Evolutionary conservation across 2,797 vertebrate genomes (phyloP).

Genomic region (Philypnodon macrostomus): DNA sequence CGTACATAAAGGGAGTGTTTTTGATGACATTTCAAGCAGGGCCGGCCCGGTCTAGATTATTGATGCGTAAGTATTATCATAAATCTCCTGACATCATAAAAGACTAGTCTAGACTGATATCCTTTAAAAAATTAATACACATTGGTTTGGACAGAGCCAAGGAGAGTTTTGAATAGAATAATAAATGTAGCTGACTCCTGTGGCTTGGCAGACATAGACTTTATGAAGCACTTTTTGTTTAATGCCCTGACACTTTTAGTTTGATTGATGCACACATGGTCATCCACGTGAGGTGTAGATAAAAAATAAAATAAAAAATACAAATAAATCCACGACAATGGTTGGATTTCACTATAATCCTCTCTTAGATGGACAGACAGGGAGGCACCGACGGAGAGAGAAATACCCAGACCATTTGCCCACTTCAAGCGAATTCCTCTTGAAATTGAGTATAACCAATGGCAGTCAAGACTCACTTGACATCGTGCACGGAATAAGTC

Average conservation of each 20-base stretch:
- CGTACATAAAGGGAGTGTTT: no score
- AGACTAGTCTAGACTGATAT: not conserved
- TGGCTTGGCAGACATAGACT: conserved; percentile 20
- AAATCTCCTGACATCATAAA: conserved; percentile 9
- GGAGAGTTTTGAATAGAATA: conserved; percentile 32
- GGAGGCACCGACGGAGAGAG: conserved; percentile 11
- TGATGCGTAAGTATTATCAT: conserved; percentile 8
- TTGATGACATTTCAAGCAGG: no score
- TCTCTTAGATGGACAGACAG: conserved; percentile 3
- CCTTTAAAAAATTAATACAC: conserved; percentile 9
- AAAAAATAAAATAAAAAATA: conserved; percentile 13
- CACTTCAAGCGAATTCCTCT: conserved; percentile 51
- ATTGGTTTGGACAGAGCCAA: conserved; percentile 1
- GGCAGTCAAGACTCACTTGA: conserved; percentile 60
- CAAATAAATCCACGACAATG: no score
- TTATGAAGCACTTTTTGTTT: conserved; percentile 37
- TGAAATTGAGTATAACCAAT: conserved; percentile 40
- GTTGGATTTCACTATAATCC: not conserved
- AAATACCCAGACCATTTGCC: conserved; percentile 32
- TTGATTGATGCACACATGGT: conserved; percentile 15
- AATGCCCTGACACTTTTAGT: conserved; percentile 18
- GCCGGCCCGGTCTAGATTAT: no score
- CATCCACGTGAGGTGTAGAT: conserved; percentile 6
- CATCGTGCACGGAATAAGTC: conserved; percentile 37
- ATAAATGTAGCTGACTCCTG: conserved; percentile 23